Base-by-base conservation (phyloP, 2,888 invertebrate genomes). In the Phymatocera aterrima region DNA sequence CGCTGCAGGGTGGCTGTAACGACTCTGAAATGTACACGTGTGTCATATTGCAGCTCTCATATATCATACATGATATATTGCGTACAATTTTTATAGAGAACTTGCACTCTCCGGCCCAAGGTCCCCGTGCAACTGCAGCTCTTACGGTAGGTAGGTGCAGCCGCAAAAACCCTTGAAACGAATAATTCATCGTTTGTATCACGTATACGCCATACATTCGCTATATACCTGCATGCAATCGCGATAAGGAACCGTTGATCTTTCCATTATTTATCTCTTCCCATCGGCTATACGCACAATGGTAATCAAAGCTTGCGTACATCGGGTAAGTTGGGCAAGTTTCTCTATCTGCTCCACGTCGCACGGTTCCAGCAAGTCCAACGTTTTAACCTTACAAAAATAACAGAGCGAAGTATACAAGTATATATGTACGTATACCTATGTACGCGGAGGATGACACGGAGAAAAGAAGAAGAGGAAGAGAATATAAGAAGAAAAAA, bases 11-110 rank as follows among this genome's bases (percentile, higher is more conserved):
- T 28, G 31, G 46, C 18, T 70, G 48, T 48, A 70, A 40, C 65
- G 24, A 40, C 65, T 68, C 65, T 68, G 65, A 68, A 68, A 70
- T 34, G 18, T 70, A 70, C 70, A 48, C 70, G 70, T 70, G 70
- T 40, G 70, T 70, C 70, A 70, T 70, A 70, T 70, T 70, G 70
- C 70, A 70, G 70, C 70, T 70, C 46, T 70, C 70, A 70, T 48
- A 48, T 70, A 48, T 70, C 70, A 48, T 31, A 31, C 31, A 12
- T 70, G 70, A 70, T 70, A 70, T 48, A 46, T 70, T 70, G 18
- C 70, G 18, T 46, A 48, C 48, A n/a, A 70, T 70, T 70, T 70
- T 70, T 70, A 48, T 34, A 46, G 48, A 70, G 51, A 70, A 70
- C 31, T 70, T 51, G 51, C 48, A 51, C 70, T 70, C 46, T 70